phyloP scores from a whole-genome alignment of 2,888 invertebrate genomes.

The Rhaphigaster nebulosa region DNA sequence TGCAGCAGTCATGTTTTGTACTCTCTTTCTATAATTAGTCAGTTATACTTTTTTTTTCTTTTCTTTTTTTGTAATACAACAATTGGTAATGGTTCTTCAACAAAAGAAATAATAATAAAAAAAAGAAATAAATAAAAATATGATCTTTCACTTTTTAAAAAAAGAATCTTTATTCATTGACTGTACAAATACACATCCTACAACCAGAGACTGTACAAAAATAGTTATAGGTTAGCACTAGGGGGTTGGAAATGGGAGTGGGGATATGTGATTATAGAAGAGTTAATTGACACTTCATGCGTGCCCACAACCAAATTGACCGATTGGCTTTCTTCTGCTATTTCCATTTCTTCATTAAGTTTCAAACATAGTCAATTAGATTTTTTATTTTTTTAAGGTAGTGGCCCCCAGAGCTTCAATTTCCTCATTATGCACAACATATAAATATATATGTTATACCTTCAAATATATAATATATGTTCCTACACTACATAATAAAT shows the following conservation, averaged over 20 bases:
- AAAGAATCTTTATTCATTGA: slow-evolving; percentile 47
- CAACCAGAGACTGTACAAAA: slow-evolving; percentile 64
- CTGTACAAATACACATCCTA: slow-evolving; percentile 64
- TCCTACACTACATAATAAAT: slow-evolving; percentile 63
- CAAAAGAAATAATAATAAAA: slow-evolving; percentile 52
- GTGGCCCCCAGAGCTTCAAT: slow-evolving; percentile 58
- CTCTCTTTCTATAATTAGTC: slow-evolving; percentile 59
- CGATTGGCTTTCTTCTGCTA: slow-evolving; percentile 13
- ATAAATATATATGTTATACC: slow-evolving; percentile 60
- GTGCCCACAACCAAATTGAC: slow-evolving; percentile 61
- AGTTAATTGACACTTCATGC: slow-evolving; percentile 63
- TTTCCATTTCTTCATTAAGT: not conserved
- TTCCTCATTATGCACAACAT: slow-evolving; percentile 61
- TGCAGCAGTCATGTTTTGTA: slow-evolving; percentile 65
- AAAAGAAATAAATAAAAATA: slow-evolving; percentile 59
- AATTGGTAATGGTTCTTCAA: slow-evolving; percentile 55
- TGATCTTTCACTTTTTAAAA: slow-evolving; percentile 51
- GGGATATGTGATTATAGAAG: slow-evolving; percentile 61
- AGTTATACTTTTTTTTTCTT: slow-evolving; percentile 52
- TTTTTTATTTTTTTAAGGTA: slow-evolving; percentile 47
- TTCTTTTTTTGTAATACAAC: slow-evolving; percentile 45
- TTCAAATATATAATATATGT: slow-evolving; percentile 59
- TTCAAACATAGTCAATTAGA: slow-evolving; percentile 23
- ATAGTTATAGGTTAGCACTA: slow-evolving; percentile 61
- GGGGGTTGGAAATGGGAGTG: slow-evolving; percentile 54